Evolutionary conservation across 2,113 vertebrate species (phyloP).

Genomic region (Malurus elegans): DNA sequence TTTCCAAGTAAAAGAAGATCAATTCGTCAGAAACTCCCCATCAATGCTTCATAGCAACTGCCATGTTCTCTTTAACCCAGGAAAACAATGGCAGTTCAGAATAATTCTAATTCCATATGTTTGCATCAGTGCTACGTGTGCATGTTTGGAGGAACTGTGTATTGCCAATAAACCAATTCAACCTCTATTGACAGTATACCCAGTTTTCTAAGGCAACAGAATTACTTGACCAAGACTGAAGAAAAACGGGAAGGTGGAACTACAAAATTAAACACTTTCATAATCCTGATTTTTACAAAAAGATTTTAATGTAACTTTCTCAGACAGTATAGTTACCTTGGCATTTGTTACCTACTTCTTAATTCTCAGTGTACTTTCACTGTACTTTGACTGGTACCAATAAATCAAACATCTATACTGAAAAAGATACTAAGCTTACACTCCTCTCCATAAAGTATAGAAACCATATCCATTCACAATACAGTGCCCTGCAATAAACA

Average conservation of each 20-base stretch:
- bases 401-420: background rate
- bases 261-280: background rate
- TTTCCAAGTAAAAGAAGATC: background rate
- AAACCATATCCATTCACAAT: fast-evolving
- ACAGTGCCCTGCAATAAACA: background rate
- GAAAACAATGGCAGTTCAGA: background rate
- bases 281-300: background rate
- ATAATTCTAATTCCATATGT: background rate
- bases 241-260: background rate
- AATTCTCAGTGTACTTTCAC: background rate
- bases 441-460: background rate
- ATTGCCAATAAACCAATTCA: background rate
- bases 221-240: background rate
- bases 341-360: background rate
- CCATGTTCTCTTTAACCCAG: background rate
- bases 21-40: background rate
- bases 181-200: background rate
- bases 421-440: background rate
- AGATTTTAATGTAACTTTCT: background rate
- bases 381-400: background rate
- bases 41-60: background rate
- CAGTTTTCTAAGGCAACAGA: background rate
- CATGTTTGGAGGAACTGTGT: background rate
- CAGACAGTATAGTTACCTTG: background rate
- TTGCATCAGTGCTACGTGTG: background rate